Evolutionary conservation across 1,140 invertebrate genomes (phyloP).

Genomic region (Pseudomyrmex sp.): DNA sequence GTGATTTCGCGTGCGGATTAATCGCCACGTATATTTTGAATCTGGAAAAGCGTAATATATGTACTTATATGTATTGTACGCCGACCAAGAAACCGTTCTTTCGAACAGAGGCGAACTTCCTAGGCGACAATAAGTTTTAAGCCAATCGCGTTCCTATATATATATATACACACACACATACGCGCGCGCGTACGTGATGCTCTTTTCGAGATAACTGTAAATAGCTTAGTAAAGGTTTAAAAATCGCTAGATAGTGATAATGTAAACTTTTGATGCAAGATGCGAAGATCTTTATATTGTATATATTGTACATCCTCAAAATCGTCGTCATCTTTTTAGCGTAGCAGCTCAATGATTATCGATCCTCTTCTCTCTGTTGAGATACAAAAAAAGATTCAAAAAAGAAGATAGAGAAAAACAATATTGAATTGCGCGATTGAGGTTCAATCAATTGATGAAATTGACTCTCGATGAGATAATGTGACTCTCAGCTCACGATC

Average conservation of each 20-base stretch:
- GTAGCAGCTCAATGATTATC: background rate
- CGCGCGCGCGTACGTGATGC: background rate
- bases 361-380: background rate
- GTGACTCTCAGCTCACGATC: constrained; percentile 5
- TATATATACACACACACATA: no score
- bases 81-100: constrained; percentile 17
- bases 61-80: constrained; percentile 20
- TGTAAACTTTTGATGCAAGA: background rate
- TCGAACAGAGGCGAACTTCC: constrained; percentile 24
- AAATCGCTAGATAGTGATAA: constrained; percentile 6
- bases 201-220: constrained; percentile 40
- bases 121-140: constrained; percentile 54
- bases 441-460: background rate
- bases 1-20: constrained; percentile 8
- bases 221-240: constrained; percentile 38
- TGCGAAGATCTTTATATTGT: background rate
- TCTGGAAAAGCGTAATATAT: constrained; percentile 26
- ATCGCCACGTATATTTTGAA: constrained; percentile 13
- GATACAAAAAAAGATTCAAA: background rate
- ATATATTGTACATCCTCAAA: no score
- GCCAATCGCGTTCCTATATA: constrained; percentile 20
- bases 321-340: background rate
- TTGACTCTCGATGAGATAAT: background rate
- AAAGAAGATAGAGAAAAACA: background rate
- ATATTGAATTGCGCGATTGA: background rate